Conservation (phyloP, 2,113 vertebrate genomes). For the Bubalus kerabau region DNA sequence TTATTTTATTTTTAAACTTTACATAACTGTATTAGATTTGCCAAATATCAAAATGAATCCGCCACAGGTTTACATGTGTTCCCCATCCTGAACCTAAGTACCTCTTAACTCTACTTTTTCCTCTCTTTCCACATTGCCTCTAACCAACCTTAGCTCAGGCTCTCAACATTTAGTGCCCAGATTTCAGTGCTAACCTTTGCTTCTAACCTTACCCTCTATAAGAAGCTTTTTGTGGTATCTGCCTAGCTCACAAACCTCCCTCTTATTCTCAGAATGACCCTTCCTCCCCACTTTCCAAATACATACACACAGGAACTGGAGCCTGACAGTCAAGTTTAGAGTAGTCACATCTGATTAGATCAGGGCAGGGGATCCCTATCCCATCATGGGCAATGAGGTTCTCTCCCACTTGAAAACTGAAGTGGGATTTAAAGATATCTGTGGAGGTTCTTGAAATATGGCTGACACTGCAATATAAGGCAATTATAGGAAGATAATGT, state of each 20-base stretch:
- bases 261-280: neutral
- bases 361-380: neutral
- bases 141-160: neutral
- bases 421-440: neutral
- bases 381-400: neutral
- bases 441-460: neutral
- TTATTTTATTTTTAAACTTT: no score
- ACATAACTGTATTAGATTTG: no score
- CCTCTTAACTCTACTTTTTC: neutral
- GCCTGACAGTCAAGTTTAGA: neutral
- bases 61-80: no score
- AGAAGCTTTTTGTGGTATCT: neutral
- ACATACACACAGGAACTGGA: neutral
- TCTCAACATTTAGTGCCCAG: neutral
- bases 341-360: neutral
- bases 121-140: neutral
- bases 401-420: neutral
- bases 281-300: neutral
- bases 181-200: neutral
- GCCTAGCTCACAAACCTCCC: neutral
- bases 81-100: no score
- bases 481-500: neutral
- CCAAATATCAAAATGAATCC: no score
- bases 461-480: neutral
- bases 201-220: neutral